phyloP scores from a whole-genome alignment of 2,113 vertebrate genomes.

The Acrocephalus kingi region DNA sequence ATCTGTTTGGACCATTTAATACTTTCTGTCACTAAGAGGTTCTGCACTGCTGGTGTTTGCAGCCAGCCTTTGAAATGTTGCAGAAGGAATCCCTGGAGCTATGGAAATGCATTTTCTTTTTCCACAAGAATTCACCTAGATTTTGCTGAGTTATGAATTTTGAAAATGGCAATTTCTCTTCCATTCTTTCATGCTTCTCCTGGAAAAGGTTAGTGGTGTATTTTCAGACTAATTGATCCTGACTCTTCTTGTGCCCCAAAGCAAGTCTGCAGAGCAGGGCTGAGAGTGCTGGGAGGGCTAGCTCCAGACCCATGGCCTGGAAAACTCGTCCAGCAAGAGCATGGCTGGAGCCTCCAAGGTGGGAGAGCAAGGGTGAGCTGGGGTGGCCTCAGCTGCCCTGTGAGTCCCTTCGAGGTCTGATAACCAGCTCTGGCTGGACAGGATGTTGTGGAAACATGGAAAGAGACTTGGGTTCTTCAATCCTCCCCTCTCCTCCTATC shows the following conservation, averaged over 20 bases:
- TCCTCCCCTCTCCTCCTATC: not conserved
- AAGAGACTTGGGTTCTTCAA: not conserved
- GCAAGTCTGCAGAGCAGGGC: not conserved
- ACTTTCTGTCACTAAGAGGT: not conserved
- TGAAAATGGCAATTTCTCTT: not conserved
- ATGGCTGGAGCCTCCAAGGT: rapidly evolving
- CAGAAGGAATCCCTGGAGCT: constrained; percentile 2
- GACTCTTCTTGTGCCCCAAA: not conserved
- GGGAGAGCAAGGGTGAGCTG: not conserved
- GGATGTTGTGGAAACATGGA: not conserved
- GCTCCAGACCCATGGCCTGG: rapidly evolving
- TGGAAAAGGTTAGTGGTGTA: not conserved
- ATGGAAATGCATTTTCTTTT: constrained; percentile 22
- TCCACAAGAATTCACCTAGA: not conserved
- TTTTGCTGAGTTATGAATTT: constrained; percentile 6
- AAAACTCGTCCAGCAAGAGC: not conserved
- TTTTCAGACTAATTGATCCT: not conserved
- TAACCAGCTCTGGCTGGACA: not conserved
- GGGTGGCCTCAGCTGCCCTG: not conserved
- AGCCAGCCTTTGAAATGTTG: not conserved
- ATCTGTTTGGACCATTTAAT: not conserved
- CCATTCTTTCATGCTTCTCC: not conserved
- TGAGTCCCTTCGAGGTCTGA: not conserved
- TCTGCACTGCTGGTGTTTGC: not conserved
- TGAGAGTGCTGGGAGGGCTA: not conserved